These are phyloP conservation scores for Andrena praecox DNA, from an alignment of 2,888 invertebrate genomes.

Conservation along the genomic window DNA sequence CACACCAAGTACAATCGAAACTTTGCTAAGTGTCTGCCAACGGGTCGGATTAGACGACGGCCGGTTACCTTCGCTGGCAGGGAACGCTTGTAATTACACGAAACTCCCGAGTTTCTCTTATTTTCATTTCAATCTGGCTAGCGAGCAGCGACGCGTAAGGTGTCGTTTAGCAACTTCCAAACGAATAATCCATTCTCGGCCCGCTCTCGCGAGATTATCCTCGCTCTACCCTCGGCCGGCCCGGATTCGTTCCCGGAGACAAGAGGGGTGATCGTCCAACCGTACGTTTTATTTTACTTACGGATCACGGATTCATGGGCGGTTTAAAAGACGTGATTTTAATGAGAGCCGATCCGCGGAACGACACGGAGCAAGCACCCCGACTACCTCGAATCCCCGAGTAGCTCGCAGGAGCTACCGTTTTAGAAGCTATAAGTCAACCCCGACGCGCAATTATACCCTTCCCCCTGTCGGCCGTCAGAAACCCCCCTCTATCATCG, in stretches of 20 bases:
- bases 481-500: constrained; percentile 61
- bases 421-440: constrained; percentile 84
- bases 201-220: constrained; percentile 30
- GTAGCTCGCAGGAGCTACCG: constrained; percentile 76
- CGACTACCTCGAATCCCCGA: constrained; percentile 19
- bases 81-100: constrained; percentile 66
- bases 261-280: not conserved
- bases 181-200: constrained; percentile 55
- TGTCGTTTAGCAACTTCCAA: constrained; percentile 60
- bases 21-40: constrained; percentile 76
- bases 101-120: constrained; percentile 62
- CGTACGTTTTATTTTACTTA: not conserved
- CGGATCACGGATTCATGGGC: not conserved
- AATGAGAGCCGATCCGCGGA: constrained; percentile 43
- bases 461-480: constrained; percentile 54
- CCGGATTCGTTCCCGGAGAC: no score
- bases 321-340: constrained; percentile 37
- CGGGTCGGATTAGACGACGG: constrained; percentile 65
- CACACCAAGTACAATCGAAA: constrained; percentile 78
- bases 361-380: constrained; percentile 55
- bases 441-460: constrained; percentile 82
- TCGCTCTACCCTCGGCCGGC: not conserved
- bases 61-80: constrained; percentile 52
- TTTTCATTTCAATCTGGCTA: constrained; percentile 64
- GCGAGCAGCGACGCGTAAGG: constrained; percentile 47